Percentiles rank a stretch among this genome's conserved stretches.
These are phyloP conservation scores for Casuarius casuarius DNA, from an alignment of 2,113 vertebrate species.

Conservation along the genomic window DNA sequence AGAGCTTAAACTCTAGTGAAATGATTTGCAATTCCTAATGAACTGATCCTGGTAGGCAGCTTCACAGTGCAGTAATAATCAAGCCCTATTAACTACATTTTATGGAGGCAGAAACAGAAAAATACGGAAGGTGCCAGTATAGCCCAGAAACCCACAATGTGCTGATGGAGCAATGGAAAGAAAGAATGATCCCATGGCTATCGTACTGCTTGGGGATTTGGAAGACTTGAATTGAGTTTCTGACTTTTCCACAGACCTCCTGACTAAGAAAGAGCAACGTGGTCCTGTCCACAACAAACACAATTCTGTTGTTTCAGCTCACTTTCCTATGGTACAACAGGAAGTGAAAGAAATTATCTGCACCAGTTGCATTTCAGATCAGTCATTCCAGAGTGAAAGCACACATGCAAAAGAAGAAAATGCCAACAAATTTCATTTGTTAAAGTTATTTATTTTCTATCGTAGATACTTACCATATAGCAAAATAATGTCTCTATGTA, in stretches of 20 bases:
- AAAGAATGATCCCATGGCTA: background rate
- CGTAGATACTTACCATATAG: background rate
- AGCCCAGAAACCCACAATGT: background rate
- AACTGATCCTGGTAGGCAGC: background rate
- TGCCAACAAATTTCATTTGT: background rate
- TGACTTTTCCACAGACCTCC: background rate
- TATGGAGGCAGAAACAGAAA: background rate
- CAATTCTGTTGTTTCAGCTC: background rate
- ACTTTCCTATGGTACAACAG: background rate
- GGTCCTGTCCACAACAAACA: background rate
- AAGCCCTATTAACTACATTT: background rate
- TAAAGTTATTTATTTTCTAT: slow-evolving; percentile 52
- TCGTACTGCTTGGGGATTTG: background rate
- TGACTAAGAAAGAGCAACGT: background rate
- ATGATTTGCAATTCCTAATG: background rate
- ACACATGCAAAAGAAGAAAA: background rate
- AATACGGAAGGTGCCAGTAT: background rate
- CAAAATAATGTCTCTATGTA: background rate
- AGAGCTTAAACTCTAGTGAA: background rate
- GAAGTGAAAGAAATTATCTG: background rate
- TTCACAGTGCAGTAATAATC: background rate
- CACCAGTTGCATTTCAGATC: background rate
- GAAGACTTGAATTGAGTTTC: background rate
- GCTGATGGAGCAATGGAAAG: background rate
- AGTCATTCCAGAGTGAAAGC: background rate